These are phyloP conservation scores for Ischnura elegans DNA, from an alignment of 2,888 invertebrate genomes.

Conservation along the genomic window DNA sequence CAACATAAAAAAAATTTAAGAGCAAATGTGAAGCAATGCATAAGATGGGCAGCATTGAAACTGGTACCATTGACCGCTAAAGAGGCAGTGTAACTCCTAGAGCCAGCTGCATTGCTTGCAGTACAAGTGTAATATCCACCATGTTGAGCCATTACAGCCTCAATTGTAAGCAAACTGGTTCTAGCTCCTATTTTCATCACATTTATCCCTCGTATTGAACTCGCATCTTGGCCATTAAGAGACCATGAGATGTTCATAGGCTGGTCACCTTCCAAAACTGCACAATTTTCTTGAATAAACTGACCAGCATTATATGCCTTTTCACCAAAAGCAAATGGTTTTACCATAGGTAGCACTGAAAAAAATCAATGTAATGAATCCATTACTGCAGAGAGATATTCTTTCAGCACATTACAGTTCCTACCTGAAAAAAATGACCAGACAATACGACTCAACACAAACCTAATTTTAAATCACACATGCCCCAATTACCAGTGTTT, in stretches of 20 bases:
- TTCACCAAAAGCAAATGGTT: constrained; percentile 75
- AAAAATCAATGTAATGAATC: constrained; percentile 69
- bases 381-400: neutral
- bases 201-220: constrained; percentile 75
- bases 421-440: constrained; percentile 16
- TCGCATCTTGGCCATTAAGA: constrained; percentile 77
- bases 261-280: constrained; percentile 76
- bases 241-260: constrained; percentile 78
- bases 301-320: constrained; percentile 74
- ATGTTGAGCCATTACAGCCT: constrained; percentile 86
- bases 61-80: constrained; percentile 86
- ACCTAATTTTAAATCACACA: neutral
- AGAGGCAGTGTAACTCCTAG: constrained; percentile 83
- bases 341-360: constrained; percentile 75
- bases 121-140: constrained; percentile 88
- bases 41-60: constrained; percentile 33
- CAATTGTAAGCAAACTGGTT: constrained; percentile 83
- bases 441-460: neutral
- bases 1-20: constrained; percentile 16
- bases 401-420: neutral
- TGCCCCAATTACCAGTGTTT: neutral
- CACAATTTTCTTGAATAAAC: constrained; percentile 74
- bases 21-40: constrained; percentile 26
- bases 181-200: constrained; percentile 81
- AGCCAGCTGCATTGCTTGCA: constrained; percentile 85